Conservation (phyloP, 1,140 invertebrate genomes). For the Marisa cornuarietis region DNA sequence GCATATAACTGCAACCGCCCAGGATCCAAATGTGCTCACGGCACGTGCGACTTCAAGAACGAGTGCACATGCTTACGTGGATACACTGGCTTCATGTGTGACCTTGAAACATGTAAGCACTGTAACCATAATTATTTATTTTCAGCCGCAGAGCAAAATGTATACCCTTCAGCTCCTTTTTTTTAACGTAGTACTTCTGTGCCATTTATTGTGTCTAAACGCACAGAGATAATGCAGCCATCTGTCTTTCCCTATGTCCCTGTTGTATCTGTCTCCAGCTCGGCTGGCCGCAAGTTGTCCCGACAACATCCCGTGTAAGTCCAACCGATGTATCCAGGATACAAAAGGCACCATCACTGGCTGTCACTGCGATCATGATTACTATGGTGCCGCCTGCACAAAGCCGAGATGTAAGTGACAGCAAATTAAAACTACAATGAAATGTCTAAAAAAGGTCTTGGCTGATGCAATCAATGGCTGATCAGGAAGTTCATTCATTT, state of each 20-base stretch:
- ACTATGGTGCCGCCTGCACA: conserved; percentile 14
- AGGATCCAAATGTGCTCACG: conserved; percentile 17
- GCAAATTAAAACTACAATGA: no score
- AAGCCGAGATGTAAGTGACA: conserved; percentile 14
- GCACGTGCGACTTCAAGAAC: conserved; percentile 17
- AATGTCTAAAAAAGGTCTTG: no score
- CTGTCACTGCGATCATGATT: conserved; percentile 23
- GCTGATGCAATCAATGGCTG: no score
- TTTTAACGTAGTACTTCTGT: neutral
- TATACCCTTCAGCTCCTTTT: no score
- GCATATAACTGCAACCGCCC: conserved; percentile 19
- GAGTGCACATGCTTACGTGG: neutral
- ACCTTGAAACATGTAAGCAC: conserved; percentile 7
- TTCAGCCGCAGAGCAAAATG: no score
- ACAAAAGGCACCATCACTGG: conserved; percentile 1
- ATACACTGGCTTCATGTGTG: conserved; percentile 3
- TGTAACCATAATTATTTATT: no score
- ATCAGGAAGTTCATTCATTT: no score
- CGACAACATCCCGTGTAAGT: neutral
- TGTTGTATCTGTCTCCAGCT: conserved; percentile 8
- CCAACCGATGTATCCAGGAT: conserved; percentile 4
- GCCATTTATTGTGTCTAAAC: no score
- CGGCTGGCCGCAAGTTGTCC: conserved; percentile 1
- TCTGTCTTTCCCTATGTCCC: no score
- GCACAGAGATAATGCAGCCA: no score